A percentile compares a stretch with the other conserved stretches of the same genome.
These are phyloP conservation scores for Cantharis lateralis DNA, from an alignment of 2,888 invertebrate species.

Conservation along the genomic window DNA sequence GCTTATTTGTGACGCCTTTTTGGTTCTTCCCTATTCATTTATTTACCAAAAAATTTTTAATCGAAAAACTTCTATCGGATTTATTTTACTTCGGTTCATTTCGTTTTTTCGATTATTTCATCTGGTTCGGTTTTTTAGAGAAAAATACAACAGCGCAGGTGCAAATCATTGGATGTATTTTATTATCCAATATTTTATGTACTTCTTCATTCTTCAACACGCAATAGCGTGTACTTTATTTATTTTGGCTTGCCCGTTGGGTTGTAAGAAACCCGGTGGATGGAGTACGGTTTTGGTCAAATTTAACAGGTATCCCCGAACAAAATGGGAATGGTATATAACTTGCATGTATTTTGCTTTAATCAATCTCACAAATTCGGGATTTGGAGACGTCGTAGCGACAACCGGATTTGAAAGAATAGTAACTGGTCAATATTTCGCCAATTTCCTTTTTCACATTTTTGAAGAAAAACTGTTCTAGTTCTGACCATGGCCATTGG, in stretches of 20 bases:
- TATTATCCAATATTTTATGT: constrained; percentile 57
- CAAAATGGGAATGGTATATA: constrained; percentile 55
- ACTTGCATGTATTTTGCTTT: constrained; percentile 59
- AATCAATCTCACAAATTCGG: constrained; percentile 53
- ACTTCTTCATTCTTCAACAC: constrained; percentile 57
- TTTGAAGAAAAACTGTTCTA: constrained; percentile 37
- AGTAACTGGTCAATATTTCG: constrained; percentile 21
- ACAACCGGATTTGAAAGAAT: constrained; percentile 21
- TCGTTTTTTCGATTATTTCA: constrained; percentile 56
- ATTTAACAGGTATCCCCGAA: constrained; percentile 4
- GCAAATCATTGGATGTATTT: constrained; percentile 60
- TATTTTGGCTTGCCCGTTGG: constrained; percentile 52
- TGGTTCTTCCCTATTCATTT: constrained; percentile 19
- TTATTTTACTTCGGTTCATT: constrained; percentile 48
- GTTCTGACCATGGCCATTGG: constrained; percentile 56
- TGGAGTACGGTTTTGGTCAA: not conserved
- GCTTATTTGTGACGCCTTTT: constrained; percentile 9
- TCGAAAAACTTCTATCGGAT: not conserved
- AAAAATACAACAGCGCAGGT: constrained; percentile 57
- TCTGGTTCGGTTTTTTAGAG: constrained; percentile 56
- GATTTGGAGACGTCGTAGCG: constrained; percentile 34
- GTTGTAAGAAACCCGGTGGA: constrained; percentile 55
- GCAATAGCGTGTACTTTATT: constrained; percentile 60
- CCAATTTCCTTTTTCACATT: not conserved
- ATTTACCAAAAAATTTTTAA: constrained; percentile 3